These are phyloP conservation scores for Holothuria leucospilota DNA, from an alignment of 53 echinoderm and acorn worm genomes.

Conservation along the genomic window DNA sequence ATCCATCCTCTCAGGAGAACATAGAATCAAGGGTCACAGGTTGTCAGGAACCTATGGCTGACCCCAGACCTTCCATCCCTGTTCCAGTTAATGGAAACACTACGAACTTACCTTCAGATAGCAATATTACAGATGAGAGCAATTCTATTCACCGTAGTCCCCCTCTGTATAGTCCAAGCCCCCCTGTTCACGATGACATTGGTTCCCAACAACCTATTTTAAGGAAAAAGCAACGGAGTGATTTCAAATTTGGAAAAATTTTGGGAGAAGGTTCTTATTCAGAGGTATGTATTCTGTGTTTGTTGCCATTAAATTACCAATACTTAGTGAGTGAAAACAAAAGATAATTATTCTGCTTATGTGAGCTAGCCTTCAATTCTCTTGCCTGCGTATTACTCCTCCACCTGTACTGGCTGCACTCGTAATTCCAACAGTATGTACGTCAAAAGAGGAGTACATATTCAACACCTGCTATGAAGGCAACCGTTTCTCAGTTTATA, in stretches of 20 bases:
- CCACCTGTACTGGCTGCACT: too few relatives aligned
- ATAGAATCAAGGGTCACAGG: constrained; percentile 29
- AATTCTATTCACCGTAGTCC: constrained; percentile 39
- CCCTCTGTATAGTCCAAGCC: constrained; percentile 7
- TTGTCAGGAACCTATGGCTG: constrained; percentile 30
- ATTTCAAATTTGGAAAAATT: constrained; percentile 94
- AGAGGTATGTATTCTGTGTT: constrained; percentile 71
- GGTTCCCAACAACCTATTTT: constrained; percentile 16
- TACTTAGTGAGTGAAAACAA: too few relatives aligned
- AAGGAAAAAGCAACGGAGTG: constrained; percentile 78
- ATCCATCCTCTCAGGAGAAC: not conserved
- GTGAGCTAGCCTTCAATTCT: too few relatives aligned
- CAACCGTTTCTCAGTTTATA: too few relatives aligned
- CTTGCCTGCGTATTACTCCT: too few relatives aligned
- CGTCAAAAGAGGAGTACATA: too few relatives aligned
- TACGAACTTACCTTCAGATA: not conserved
- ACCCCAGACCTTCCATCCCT: not conserved
- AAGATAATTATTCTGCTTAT: too few relatives aligned
- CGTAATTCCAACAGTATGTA: too few relatives aligned
- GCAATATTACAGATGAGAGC: constrained; percentile 10
- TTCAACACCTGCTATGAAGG: too few relatives aligned
- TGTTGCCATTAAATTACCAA: too few relatives aligned
- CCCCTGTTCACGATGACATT: not conserved
- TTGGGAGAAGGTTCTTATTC: constrained; percentile 98
- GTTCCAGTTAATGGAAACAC: constrained; percentile 8